Conservation (phyloP, 2,113 vertebrate genomes). For the Thunnus maccoyii region DNA sequence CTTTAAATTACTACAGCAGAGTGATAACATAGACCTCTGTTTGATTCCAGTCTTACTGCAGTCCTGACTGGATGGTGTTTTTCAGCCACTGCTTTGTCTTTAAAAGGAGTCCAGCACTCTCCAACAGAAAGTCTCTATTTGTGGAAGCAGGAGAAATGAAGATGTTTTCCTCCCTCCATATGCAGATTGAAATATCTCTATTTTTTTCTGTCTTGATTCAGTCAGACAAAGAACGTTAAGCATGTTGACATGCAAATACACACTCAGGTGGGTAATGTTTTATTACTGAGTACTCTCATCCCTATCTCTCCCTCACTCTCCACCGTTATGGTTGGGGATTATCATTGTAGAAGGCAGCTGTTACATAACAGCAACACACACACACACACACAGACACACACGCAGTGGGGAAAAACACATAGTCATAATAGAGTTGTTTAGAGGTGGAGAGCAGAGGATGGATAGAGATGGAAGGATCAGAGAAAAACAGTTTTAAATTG, state of each 20-base stretch:
- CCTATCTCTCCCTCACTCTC: conserved; percentile 21
- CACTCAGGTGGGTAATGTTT: conserved; percentile 40
- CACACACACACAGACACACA: not conserved
- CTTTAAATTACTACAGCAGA: no score
- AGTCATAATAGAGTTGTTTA: not conserved
- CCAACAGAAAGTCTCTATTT: not conserved
- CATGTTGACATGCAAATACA: conserved; percentile 25
- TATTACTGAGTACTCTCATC: conserved; percentile 19
- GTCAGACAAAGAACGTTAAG: no score
- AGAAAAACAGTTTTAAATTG: not conserved
- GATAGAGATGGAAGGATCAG: not conserved
- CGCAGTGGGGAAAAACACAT: not conserved
- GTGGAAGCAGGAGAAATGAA: not conserved
- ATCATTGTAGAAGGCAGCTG: conserved; percentile 37
- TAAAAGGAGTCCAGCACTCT: not conserved
- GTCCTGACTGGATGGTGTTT: not conserved
- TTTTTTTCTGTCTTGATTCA: not conserved
- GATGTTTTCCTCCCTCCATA: not conserved
- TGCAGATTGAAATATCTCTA: conserved; percentile 1
- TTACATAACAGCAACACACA: conserved; percentile 55
- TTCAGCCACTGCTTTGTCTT: not conserved
- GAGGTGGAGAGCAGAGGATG: not conserved
- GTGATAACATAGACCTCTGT: no score
- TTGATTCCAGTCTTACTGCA: not conserved
- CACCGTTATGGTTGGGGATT: conserved; percentile 50